Conservation (phyloP, 2,888 invertebrate species). For the Sminthurinus aureus region DNA sequence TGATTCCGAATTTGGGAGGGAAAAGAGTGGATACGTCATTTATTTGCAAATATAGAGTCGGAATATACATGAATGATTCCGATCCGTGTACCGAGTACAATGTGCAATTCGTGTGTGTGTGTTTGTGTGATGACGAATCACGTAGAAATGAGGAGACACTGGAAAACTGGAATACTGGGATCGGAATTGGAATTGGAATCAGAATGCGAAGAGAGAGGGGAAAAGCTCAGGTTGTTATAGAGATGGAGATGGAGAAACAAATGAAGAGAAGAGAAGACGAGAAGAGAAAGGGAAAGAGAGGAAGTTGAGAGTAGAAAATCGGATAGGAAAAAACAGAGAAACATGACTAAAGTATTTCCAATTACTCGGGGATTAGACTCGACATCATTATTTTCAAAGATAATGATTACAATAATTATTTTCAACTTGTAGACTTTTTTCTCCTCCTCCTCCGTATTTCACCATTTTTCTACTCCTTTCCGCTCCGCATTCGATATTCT, state of each 20-base stretch:
- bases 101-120: not conserved
- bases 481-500: not conserved
- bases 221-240: not conserved
- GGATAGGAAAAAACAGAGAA: conserved; percentile 17
- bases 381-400: conserved; percentile 37
- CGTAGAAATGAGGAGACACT: not conserved
- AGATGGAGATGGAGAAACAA: not conserved
- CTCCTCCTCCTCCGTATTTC: not conserved
- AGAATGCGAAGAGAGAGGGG: not conserved
- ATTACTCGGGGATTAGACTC: conserved; percentile 38
- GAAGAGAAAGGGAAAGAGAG: not conserved
- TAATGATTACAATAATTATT: conserved; percentile 43
- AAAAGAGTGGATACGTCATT: too few relatives aligned
- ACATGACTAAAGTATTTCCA: conserved; percentile 41
- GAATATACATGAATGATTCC: too few relatives aligned
- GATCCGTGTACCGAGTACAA: not conserved
- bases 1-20: too few relatives aligned
- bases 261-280: not conserved
- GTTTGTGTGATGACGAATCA: not conserved
- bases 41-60: too few relatives aligned
- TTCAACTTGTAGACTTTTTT: conserved; percentile 30
- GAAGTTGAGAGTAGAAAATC: not conserved
- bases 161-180: not conserved
- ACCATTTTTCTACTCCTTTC: not conserved
- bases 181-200: not conserved